A percentile compares a stretch with the other conserved stretches of the same genome.
Evolutionary conservation across 1,140 invertebrate genomes (phyloP).

Genomic region (Drosophila ambigua): DNA sequence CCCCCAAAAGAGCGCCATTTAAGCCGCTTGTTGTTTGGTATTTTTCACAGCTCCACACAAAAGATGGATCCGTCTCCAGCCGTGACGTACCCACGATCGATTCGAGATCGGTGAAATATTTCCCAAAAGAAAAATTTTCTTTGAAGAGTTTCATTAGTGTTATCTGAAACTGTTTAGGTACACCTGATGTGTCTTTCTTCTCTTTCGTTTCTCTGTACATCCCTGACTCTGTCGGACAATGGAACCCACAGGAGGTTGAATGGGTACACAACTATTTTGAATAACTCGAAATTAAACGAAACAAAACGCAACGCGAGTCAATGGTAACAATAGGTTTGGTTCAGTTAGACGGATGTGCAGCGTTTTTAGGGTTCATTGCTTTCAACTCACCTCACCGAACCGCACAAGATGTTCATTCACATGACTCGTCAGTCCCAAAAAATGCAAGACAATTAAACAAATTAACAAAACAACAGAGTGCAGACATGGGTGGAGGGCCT

Average conservation of each 20-base stretch:
- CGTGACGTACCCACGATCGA: constrained; percentile 68
- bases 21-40: constrained; percentile 73
- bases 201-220: constrained; percentile 11
- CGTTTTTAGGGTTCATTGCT: constrained; percentile 76
- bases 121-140: constrained; percentile 60
- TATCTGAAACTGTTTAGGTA: constrained; percentile 33
- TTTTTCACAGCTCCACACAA: constrained; percentile 78
- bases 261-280: constrained; percentile 44
- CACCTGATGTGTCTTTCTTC: constrained; percentile 62
- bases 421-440: constrained; percentile 64
- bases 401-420: constrained; percentile 78
- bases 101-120: constrained; percentile 56
- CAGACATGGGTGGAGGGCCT: neutral
- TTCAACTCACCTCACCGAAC: constrained; percentile 43
- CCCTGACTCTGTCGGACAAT: constrained; percentile 38
- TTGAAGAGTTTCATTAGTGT: constrained; percentile 69
- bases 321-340: constrained; percentile 54
- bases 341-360: constrained; percentile 62
- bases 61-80: constrained; percentile 69
- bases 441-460: constrained; percentile 80
- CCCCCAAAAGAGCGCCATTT: constrained; percentile 71
- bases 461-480: constrained; percentile 65
- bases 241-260: constrained; percentile 62
- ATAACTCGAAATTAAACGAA: constrained; percentile 51
- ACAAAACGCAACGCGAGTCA: constrained; percentile 42